Percentiles rank a stretch among this genome's conserved stretches.
These are phyloP conservation scores for Rhagonycha fulva DNA, from an alignment of 2,888 invertebrate species.

Conservation along the genomic window DNA sequence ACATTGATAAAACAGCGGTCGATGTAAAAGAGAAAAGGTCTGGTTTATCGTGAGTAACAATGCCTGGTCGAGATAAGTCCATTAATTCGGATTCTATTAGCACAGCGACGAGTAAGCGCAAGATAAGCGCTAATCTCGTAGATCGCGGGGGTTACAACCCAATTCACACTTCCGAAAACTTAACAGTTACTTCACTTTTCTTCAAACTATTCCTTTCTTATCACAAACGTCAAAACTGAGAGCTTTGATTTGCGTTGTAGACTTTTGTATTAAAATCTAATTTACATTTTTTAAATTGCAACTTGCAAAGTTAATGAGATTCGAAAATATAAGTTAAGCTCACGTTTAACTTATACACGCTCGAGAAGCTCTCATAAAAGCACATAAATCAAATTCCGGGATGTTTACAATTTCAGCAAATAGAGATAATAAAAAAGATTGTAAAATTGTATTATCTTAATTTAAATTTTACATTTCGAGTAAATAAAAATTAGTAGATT, in stretches of 20 bases:
- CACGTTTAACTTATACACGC: not conserved
- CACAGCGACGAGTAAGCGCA: constrained; percentile 40
- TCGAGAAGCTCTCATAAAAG: not conserved
- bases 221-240: not conserved
- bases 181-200: constrained; percentile 26
- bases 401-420: not conserved
- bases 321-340: not conserved
- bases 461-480: not conserved
- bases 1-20: constrained; percentile 36
- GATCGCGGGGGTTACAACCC: constrained; percentile 33
- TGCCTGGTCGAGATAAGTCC: constrained; percentile 42
- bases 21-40: constrained; percentile 38
- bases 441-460: not conserved
- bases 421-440: not conserved
- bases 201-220: constrained; percentile 18
- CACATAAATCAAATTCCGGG: not conserved
- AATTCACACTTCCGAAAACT: constrained; percentile 36
- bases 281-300: not conserved
- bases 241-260: not conserved
- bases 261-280: not conserved
- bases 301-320: not conserved
- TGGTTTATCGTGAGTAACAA: constrained; percentile 41
- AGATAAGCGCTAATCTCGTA: constrained; percentile 43
- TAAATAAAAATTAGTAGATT: not conserved
- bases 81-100: constrained; percentile 46